A percentile compares a stretch with the other conserved stretches of the same genome.
Conservation (phyloP, 2,113 vertebrate species). For the Toxotes chatareus region DNA sequence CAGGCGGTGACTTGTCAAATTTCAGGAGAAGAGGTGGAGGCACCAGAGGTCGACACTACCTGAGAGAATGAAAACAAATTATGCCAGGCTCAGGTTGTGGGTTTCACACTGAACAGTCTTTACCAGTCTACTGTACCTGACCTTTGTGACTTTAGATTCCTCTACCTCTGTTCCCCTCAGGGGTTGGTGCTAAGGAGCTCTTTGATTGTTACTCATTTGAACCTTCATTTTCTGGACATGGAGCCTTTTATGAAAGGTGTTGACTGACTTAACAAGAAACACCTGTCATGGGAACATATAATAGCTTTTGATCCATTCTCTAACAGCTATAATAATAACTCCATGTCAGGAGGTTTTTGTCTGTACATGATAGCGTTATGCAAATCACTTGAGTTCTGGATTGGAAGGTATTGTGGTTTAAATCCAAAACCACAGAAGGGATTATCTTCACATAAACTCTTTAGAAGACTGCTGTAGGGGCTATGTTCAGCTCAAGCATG, state of each 20-base stretch:
- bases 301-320: not conserved
- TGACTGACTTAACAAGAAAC: slow-evolving; percentile 2
- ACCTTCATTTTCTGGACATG: slow-evolving; percentile 12
- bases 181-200: slow-evolving; percentile 25
- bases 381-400: slow-evolving; percentile 13
- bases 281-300: slow-evolving; percentile 19
- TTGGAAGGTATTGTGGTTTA: slow-evolving; percentile 37
- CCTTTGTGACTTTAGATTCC: slow-evolving; percentile 56
- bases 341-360: slow-evolving; percentile 25
- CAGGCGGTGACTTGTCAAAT: slow-evolving; percentile 43
- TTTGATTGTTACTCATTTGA: slow-evolving; percentile 46
- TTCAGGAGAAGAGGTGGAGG: slow-evolving; percentile 25
- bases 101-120: slow-evolving; percentile 5
- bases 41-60: not conserved
- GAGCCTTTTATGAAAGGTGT: not conserved
- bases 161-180: not conserved
- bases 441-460: slow-evolving; percentile 62
- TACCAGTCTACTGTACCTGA: slow-evolving; percentile 6
- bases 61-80: not conserved
- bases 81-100: slow-evolving; percentile 16
- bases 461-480: slow-evolving; percentile 19
- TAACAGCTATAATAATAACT: slow-evolving; percentile 10
- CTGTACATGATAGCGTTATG: slow-evolving; percentile 7
- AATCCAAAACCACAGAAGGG: slow-evolving; percentile 44
- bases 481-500: slow-evolving; percentile 23